Base-by-base conservation (phyloP, 2,888 invertebrate species). In the Desoria tigrina region DNA sequence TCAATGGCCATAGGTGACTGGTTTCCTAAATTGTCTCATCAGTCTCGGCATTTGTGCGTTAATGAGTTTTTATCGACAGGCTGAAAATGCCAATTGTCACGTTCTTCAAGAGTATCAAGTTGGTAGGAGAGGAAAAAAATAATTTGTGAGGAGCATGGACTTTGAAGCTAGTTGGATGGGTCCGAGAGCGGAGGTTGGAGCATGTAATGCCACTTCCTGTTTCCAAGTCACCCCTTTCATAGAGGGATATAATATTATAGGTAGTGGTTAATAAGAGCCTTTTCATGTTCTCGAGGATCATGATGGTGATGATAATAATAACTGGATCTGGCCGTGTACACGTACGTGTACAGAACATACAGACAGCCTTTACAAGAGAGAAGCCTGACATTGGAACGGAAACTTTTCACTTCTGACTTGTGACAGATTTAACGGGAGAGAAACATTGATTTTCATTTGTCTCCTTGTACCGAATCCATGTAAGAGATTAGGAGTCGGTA, bases 11-110 rank as follows among this genome's bases (percentile, higher is more conserved):
- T 7, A 11, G 32, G 11, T 4, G 11, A 11, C 6, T 7, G 32
- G 32, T 7, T 32, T 32, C 11, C 6, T 32, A 32, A 32, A 32
- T 32, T 32, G 32, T 4, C 32, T 32, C 32, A 32, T 32, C 32
- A 32, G 32, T 32, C 32, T 32, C 32, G 32, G 32, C 11, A 32
- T 4, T 32, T 7, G 11, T 32, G 11, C 32, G 32, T 32, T 32
- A 45, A 45, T 45, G 45, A 45, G 45, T 45, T 21, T 45, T 45
- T 45, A 45, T 45, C 45, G 45, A 45, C 45, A 45, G n/a, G 45
- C 18, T 45, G 45, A 45, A 45, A 45, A 45, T 45, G 45, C 21
- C 18, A 45, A 18, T 45, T 45, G 32, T 11, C 32, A 45, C 45
- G 45, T 45, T 45, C 21, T n/a, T 18, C 21, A 18, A 45, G n/a